Percentiles rank a stretch among this genome's conserved stretches.
These are phyloP conservation scores for Cantharis rufa DNA, from an alignment of 2,888 invertebrate species.

Conservation along the genomic window DNA sequence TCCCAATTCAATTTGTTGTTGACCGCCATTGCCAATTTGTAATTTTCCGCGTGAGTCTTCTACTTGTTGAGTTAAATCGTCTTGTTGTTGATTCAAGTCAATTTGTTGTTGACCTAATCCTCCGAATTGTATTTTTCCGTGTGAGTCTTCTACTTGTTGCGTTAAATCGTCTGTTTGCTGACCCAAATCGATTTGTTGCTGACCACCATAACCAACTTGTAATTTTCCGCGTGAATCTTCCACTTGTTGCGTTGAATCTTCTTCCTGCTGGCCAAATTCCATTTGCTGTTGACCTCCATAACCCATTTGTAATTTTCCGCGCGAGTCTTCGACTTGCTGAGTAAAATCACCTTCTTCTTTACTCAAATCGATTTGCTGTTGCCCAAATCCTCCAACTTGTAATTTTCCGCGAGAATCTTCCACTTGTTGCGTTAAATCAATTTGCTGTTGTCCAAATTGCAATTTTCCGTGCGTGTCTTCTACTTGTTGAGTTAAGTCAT, in stretches of 20 bases:
- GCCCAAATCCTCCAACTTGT: conserved; percentile 27
- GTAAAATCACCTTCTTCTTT: conserved; percentile 7
- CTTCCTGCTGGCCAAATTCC: conserved; percentile 31
- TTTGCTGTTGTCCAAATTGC: neutral
- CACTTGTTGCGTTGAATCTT: conserved; percentile 31
- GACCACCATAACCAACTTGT: neutral
- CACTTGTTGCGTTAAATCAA: conserved; percentile 36
- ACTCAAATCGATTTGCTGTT: conserved; percentile 1
- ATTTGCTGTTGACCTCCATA: conserved; percentile 3
- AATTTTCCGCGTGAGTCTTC: conserved; percentile 33
- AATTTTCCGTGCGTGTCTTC: conserved; percentile 4
- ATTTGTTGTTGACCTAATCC: conserved; percentile 21
- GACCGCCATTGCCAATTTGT: neutral
- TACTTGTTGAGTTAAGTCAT: conserved; percentile 39
- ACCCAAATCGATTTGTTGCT: neutral
- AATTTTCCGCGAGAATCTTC: neutral
- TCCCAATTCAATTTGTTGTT: neutral
- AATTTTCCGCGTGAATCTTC: conserved; percentile 6
- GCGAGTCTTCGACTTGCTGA: conserved; percentile 33
- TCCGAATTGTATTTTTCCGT: conserved; percentile 39
- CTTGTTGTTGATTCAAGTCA: conserved; percentile 28
- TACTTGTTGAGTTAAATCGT: conserved; percentile 32
- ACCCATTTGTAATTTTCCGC: conserved; percentile 21
- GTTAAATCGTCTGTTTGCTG: conserved; percentile 32
- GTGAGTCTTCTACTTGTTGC: conserved; percentile 36